Base-by-base conservation (phyloP, 2,888 invertebrate genomes). In the Rhagophthalmus giganteus region DNA sequence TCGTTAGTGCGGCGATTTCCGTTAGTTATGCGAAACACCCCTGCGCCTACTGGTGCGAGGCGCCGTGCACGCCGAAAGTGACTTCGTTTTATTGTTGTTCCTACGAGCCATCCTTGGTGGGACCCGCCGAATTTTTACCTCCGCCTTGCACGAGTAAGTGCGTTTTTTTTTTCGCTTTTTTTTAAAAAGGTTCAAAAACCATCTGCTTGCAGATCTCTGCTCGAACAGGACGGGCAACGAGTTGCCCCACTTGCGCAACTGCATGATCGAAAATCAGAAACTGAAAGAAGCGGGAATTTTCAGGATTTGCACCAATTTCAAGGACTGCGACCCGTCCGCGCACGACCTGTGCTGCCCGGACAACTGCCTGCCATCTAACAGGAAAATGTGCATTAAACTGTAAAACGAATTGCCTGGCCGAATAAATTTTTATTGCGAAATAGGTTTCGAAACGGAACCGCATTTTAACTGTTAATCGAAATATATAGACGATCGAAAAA, bases 21-120 rank as follows among this genome's bases (percentile, higher is more conserved):
- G 34, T 24, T 3, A 20, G 16, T 25, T 7, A 8, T 11, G 1
- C 3, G 7, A 11, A 34, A 2, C 10, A 2, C 1, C 40, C 30
- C 7, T 44, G 42, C 26, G 42, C 42, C 16, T 44, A 44, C 12
- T 44, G 42, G 42, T 44, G 42, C 6, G 34, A 44, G 28, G 15
- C 27, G 5, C 9, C 27, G 2, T 44, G 42, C 11, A 27, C 13
- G 11, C n/a, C 1, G 27, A 44, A 34, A 27, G 16, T 11, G 2
- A 14, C 27, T 13, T 6, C 26, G 3, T 44, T 34, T 27, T 44
- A 44, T 34, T 44, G 42, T 13, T 44, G 42, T n/a, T 44, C 42
- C 1, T 26, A 8, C 11, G 27, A 34, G 12, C 16, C 33, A 5
- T 44, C 42, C 1, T 28, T 44, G 8, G 7, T 11, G 7, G 42